Base-by-base conservation (phyloP, 2,888 invertebrate genomes). In the Stomorhina lunata region DNA sequence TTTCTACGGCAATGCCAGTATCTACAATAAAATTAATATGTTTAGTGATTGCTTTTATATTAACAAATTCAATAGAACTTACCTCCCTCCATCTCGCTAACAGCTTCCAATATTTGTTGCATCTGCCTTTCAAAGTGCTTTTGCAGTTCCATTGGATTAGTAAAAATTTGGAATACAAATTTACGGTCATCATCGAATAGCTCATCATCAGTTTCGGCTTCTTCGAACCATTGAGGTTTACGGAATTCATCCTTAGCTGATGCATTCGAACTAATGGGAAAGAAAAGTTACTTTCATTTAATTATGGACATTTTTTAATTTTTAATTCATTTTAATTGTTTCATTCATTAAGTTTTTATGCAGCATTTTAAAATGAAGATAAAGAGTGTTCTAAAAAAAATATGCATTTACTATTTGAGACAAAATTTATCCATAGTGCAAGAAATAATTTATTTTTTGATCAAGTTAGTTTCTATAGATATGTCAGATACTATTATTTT, bases 111-210 rank as follows among this genome's bases (percentile, higher is more conserved):
- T 80, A 94, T 91, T 66, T 92, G 92, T 81, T 93, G 92, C 91
- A 94, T 92, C 88, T 94, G 93, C 7, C 92, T 91, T 86, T 94
- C 94, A 85, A 94, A 94, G 85, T 92, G 93, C 80, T 92, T 91
- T 80, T 93, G 93, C 89, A 94, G 92, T 89, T 94, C 93, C 83
- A 93, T 85, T 0, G 94, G 93, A 89, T 93, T 92, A 22, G 92
- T 92, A 81, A 93, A 93, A n/a, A 94, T 89, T 84, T 92, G 91
- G 85, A 94, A 93, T 9, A 91, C 88, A 84, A 91, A 91, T 82
- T 88, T 89, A 34, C 89, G 88, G 85, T 90, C 90, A 73, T 90
- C 89, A 29, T 90, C 90, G 65, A 90, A 91, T 15, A 91, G 86
- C 76, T 91, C 91, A 84, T 91, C 91, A 61, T 91, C 91, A 4